Base-by-base conservation (phyloP, 2,113 vertebrate genomes). In the Cyprinodon brontotheroides region DNA sequence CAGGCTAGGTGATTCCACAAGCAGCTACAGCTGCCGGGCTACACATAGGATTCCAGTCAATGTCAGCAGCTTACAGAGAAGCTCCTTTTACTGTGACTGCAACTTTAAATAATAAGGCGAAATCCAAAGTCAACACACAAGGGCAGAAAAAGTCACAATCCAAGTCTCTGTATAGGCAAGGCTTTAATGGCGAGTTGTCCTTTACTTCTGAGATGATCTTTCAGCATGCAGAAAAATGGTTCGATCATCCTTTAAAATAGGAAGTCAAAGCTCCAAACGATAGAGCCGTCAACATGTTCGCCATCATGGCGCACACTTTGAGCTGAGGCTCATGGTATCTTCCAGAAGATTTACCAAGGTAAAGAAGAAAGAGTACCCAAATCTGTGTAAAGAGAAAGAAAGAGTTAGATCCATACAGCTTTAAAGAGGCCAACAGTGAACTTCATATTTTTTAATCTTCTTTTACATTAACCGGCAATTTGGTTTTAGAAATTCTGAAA, bases 1-100 rank as follows among this genome's bases (percentile, higher is more conserved):
- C 68, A 84, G 78, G 79, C 77, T 87, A 91, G 68, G 91, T 92
- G 74, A 92, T 89, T 91, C 90, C 91, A 60, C 86, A n/a, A 78
- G 84, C 79, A 84, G 81, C 88, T 82, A 78, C 69, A 72, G 80
- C 66, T 65, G 76, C 72, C 85, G 79, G 59, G 74, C 84, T 82
- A 85, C 83, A 91, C 93, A 94, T 93, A 83, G 77, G 90, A 77
- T 43, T 87, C 78, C 80, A 86, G 75, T 77, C 69, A 75, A 84
- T 78, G 0, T 82, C 78, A 78, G 75, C 84, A 75, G 71, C 66
- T 70, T 65, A 76, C 63, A 20, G 45, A 82, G 78, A 80, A 81
- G 48, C 22, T 71, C 64, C 17, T 70, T 79, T 74, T 47, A 57
- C 41, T 68, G 22, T 41, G 8, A 41, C 10, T 39, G 17, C 11